A percentile compares a stretch with the other conserved stretches of the same genome.
Evolutionary conservation across 2,797 vertebrate species (phyloP).

Genomic region (Lepilemur septentrionalis): DNA sequence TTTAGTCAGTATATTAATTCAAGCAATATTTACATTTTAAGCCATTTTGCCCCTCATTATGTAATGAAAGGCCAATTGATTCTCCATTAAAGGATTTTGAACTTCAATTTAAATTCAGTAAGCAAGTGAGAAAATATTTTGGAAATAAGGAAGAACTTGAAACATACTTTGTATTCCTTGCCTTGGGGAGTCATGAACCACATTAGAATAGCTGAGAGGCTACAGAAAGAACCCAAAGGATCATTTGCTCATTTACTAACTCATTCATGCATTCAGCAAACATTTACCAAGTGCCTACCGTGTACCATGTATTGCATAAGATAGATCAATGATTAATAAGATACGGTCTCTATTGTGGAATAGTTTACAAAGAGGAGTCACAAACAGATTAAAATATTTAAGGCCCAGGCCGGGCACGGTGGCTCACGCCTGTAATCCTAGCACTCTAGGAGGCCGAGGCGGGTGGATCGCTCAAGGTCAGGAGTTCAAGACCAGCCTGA

Average conservation of each 20-base stretch:
- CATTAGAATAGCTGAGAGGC: neutral
- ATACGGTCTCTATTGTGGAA: neutral
- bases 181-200: neutral
- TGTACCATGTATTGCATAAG: neutral
- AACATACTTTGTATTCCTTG: neutral
- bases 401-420: neutral
- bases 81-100: slow-evolving; percentile 20
- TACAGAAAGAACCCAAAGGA: neutral
- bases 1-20: slow-evolving; percentile 56
- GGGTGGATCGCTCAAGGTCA: no score
- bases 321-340: slow-evolving; percentile 4
- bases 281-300: neutral
- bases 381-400: neutral
- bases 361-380: slow-evolving; percentile 16
- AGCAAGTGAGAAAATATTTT: slow-evolving; percentile 53
- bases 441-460: no score
- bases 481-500: no score
- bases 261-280: neutral
- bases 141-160: slow-evolving; percentile 47
- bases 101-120: slow-evolving; percentile 45
- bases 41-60: slow-evolving; percentile 3
- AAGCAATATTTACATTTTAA: slow-evolving; percentile 59
- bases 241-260: neutral
- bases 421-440: no score
- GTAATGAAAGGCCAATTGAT: neutral